Base-by-base conservation (phyloP, 2,797 vertebrate species). In the Rhadinocentrus ornatus region DNA sequence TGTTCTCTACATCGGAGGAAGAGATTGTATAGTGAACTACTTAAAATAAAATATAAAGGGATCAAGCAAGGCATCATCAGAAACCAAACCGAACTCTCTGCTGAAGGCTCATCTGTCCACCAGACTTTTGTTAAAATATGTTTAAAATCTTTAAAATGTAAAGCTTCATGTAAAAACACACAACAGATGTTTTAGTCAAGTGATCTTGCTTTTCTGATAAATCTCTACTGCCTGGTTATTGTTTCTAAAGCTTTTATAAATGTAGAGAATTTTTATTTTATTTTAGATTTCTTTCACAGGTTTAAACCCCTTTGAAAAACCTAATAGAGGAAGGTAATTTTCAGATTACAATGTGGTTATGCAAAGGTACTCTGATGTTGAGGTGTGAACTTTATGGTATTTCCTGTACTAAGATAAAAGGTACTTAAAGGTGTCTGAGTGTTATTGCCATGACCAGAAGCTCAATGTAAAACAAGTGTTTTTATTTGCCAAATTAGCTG, bases 1-100 rank as follows among this genome's bases (percentile, higher is more conserved):
- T 88, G 78, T 89, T 92, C 90, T 89, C 85, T 89, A 79, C 74
- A 73, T 71, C 61, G 53, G 32, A 79, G 81, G 83, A 81, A 75
- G 41, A 78, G 83, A 88, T 87, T 92, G 86, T 93, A 78, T 56
- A 63, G 70, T 60, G 61, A 73, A 34, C 37, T 70, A 22, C 80
- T 75, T 56, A 73, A 63, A 84, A 71, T 64, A 69, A 66, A 81
- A 69, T 58, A 74, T 73, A 88, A 91, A 93, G 89, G 90, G 92
- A 90, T 91, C 88, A 91, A 89, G n/a, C 82, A 83, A 88, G 13
- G 62, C 62, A 34, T 73, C 62, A 73, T 62, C 46, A 63, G 57
- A 71, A 74, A 80, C 27, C 56, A 44, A 69, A 73, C 32, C 55
- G 54, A 61, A 39, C 66, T 65, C 58, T 69, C 20, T 44, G 29